A percentile compares a stretch with the other conserved stretches of the same genome.
Evolutionary conservation across 1,140 invertebrate species (phyloP).

Genomic region (Choristoneura fumiferana): DNA sequence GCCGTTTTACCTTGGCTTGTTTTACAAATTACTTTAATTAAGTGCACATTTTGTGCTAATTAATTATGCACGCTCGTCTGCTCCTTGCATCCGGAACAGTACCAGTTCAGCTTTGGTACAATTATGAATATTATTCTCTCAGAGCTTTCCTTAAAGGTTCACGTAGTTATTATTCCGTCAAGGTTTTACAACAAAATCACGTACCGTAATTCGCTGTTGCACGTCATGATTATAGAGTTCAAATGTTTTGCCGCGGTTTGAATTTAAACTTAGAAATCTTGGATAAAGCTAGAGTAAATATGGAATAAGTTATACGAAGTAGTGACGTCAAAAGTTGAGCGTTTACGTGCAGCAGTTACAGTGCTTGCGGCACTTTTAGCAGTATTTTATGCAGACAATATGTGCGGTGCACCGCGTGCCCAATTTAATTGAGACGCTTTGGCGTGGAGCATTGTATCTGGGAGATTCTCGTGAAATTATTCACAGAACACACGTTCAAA

Average conservation of each 20-base stretch:
- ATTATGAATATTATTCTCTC: constrained; percentile 9
- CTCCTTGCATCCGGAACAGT: constrained; percentile 33
- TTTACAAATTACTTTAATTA: constrained; percentile 37
- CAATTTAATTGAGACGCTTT: constrained; percentile 47
- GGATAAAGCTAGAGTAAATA: constrained; percentile 2
- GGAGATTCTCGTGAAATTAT: constrained; percentile 33
- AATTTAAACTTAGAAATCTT: too few relatives aligned
- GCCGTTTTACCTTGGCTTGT: constrained; percentile 26
- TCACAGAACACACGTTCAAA: constrained; percentile 24
- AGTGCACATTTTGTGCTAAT: constrained; percentile 30
- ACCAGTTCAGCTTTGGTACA: neutral
- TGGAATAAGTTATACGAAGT: constrained; percentile 9
- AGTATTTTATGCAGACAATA: constrained; percentile 45
- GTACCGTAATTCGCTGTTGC: constrained; percentile 7
- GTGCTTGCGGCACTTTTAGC: constrained; percentile 37
- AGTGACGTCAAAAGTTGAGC: constrained; percentile 14
- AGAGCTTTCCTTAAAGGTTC: constrained; percentile 1
- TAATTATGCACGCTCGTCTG: constrained; percentile 38
- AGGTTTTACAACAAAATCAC: constrained; percentile 13
- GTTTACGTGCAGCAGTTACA: constrained; percentile 37
- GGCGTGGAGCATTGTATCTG: constrained; percentile 28
- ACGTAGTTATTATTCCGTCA: constrained; percentile 4
- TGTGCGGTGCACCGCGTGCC: constrained; percentile 25
- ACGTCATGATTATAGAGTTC: too few relatives aligned
- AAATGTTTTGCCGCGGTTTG: too few relatives aligned